phyloP scores from a whole-genome alignment of 92 coral and sea anemone species.

The Bergia puertoricense region DNA sequence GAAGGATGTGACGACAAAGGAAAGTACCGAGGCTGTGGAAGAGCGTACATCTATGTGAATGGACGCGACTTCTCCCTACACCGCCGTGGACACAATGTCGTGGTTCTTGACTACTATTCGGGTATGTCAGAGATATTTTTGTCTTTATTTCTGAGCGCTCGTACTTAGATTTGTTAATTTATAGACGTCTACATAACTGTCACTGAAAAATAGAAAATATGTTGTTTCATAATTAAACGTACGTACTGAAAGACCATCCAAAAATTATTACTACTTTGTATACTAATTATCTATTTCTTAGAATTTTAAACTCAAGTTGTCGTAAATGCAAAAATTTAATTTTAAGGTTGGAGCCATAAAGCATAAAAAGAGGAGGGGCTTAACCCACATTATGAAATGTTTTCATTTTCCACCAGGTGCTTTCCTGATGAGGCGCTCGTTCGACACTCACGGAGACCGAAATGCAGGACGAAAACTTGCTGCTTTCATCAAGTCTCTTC shows the following conservation, averaged over 20 bases:
- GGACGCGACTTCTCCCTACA: conserved; percentile 46
- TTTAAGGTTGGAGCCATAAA: too few relatives aligned
- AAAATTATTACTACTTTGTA: too few relatives aligned
- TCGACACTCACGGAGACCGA: conserved; percentile 33
- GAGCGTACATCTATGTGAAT: conserved; percentile 44
- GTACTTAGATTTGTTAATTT: too few relatives aligned
- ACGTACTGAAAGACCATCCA: too few relatives aligned
- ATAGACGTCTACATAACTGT: too few relatives aligned
- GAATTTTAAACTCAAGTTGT: too few relatives aligned
- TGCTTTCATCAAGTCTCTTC: conserved; percentile 40
- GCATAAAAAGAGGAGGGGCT: too few relatives aligned
- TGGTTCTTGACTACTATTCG: conserved; percentile 40
- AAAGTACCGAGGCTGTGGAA: conserved; percentile 50
- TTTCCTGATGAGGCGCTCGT: conserved; percentile 34
- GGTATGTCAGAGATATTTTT: conserved; percentile 6
- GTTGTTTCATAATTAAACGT: too few relatives aligned
- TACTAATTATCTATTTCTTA: too few relatives aligned
- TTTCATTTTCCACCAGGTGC: conserved; percentile 17
- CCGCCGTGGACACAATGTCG: conserved; percentile 48
- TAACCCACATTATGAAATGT: background rate
- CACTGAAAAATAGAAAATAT: too few relatives aligned
- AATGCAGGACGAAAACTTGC: conserved; percentile 33
- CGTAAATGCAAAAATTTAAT: too few relatives aligned
- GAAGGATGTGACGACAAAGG: conserved; percentile 44
- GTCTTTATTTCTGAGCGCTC: too few relatives aligned